Conservation (phyloP, 2,113 vertebrate genomes). For the Fregetta grallaria region DNA sequence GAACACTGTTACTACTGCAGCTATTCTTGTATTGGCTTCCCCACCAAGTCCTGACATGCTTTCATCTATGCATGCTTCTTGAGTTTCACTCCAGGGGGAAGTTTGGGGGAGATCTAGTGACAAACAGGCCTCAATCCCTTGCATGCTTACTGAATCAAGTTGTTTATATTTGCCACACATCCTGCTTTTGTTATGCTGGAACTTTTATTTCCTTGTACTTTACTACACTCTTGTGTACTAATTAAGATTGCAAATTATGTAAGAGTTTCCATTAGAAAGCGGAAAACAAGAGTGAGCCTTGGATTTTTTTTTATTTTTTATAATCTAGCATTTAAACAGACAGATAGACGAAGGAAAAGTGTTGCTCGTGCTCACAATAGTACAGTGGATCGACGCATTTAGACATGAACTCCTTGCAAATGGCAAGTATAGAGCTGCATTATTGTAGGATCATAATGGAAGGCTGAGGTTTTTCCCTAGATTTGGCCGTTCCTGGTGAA, state of each 20-base stretch:
- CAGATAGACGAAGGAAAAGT: neutral
- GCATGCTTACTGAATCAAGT: neutral
- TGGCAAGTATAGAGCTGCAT: neutral
- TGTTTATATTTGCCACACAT: conserved; percentile 26
- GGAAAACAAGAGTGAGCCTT: neutral
- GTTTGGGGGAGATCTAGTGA: conserved; percentile 57
- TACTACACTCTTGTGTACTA: neutral
- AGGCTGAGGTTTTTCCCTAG: neutral
- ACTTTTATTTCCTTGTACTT: neutral
- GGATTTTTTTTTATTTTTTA: neutral
- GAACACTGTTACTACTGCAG: conserved; percentile 45
- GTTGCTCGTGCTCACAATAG: neutral
- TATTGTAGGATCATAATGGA: neutral
- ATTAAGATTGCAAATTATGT: neutral
- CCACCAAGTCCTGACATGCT: conserved; percentile 71
- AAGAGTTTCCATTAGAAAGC: neutral
- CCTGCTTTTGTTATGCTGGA: conserved; percentile 7
- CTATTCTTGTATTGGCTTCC: conserved; percentile 68
- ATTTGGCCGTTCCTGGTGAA: neutral
- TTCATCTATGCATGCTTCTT: conserved; percentile 41
- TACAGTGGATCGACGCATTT: neutral
- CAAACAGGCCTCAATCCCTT: conserved; percentile 59
- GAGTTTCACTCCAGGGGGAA: conserved; percentile 56
- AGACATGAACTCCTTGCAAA: neutral
- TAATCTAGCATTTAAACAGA: neutral